phyloP scores from a whole-genome alignment of 2,113 vertebrate genomes.

The Hiodon tergisus region DNA sequence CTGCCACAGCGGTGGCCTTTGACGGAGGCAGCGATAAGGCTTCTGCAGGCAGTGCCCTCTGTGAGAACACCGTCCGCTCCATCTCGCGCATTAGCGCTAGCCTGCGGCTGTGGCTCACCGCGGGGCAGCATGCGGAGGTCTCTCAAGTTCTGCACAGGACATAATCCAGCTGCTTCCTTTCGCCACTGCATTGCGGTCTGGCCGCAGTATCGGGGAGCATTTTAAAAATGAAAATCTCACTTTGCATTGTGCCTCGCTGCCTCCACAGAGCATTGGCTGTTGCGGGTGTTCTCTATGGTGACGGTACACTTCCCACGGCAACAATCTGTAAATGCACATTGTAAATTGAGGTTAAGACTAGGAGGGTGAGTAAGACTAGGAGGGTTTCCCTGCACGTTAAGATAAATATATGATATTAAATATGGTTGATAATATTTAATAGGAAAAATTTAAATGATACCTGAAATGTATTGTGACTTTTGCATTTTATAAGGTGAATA shows the following conservation, averaged over 20 bases:
- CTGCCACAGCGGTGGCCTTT: not conserved
- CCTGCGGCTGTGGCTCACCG: not conserved
- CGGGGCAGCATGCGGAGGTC: not conserved
- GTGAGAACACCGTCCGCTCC: not conserved
- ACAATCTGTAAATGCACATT: conserved; percentile 7
- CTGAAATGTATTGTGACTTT: not conserved
- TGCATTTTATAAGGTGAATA: not conserved
- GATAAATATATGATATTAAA: not conserved
- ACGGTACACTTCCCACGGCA: conserved; percentile 1
- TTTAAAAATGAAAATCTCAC: not conserved
- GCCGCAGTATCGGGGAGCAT: not conserved
- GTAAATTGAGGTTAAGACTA: not conserved
- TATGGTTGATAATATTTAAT: not conserved
- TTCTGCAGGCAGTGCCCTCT: not conserved
- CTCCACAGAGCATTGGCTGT: no score
- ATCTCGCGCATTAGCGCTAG: not conserved
- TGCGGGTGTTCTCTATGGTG: no score
- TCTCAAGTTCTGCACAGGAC: conserved; percentile 11
- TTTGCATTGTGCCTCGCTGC: no score
- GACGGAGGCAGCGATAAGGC: no score
- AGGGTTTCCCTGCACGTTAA: no score
- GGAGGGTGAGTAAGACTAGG: no score
- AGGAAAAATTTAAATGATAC: not conserved
- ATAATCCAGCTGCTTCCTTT: conserved; percentile 12
- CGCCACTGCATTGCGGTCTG: not conserved